Base-by-base conservation (phyloP, 2,113 vertebrate species). In the Alligator mississippiensis region DNA sequence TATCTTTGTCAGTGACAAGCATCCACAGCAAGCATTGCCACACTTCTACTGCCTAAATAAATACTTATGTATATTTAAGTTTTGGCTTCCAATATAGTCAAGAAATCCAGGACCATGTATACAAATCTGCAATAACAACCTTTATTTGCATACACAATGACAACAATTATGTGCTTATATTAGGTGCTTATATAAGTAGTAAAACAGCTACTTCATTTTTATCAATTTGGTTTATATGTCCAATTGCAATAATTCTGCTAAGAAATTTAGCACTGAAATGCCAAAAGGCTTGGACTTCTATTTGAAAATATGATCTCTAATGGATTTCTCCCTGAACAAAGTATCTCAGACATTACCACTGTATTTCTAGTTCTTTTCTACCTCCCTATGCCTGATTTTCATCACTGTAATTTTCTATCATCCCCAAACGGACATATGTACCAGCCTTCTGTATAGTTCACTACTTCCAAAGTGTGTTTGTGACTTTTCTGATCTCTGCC, bases 281-380 rank as follows among this genome's bases (percentile, higher is more conserved):
- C n/a, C 81, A 34, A 85, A 74, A 90, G 11, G n/a, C 58, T 87
- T 66, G 54, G 81, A 30, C 84, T 97, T 75, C 81, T 94, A 68
- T 74, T 94, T 87, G 5, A 27, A 93, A 90, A 92, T 68, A 34
- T 55, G 68, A 79, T 79, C 55, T 81, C 92, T 81, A 92, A 16
- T 89, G 68, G 54, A 83, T 94, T 94, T 94, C 47, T 81, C 68
- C 75, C 54, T 81, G 0, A 0, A 13, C 92, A 93, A 87, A 90
- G 57, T 5, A 68, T 30, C 30, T 93, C 70, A n/a, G 4, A 75
- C 93, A 64, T 94, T 30, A 58, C 5, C 63, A 76, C 77, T 84
- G 83, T 84, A 85, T 18, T 93, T 82, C 74, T 90, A 89, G 66
- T 90, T 92, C 95, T 68, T 91, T 94, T 93, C 75, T 30, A 18